Evolutionary conservation across 2,797 vertebrate species (phyloP), one percentile per base, ranked within the genome.

Genomic region (Gobionotothen gibberifrons): DNA sequence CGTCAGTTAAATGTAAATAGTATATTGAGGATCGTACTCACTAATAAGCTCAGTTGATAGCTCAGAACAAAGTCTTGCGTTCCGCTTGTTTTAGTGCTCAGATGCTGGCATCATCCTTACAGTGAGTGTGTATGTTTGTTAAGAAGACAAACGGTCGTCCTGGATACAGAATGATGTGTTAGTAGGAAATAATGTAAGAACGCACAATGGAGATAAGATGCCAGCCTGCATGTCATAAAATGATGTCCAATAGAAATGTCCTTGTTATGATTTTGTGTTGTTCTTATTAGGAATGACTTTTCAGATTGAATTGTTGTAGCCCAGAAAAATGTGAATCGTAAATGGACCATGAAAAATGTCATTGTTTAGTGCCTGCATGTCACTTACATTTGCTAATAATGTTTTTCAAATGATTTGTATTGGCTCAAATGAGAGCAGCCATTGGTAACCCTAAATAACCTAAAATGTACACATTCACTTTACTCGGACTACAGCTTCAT

Each of bases 331-430:
- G 73, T 90, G 65, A 85, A 65, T 71, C 59, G 79, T 73, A 66
- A 71, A 74, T 69, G 17, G 62, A 84, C 74, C 77, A 69, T 15
- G 40, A 79, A 78, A 36, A 70, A 78, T 81, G 69, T 84, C 65
- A 53, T 73, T 15, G 76, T 78, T 80, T 86, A 75, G 76, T 79
- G 82, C 81, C 84, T 88, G 85, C 89, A 90, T 90, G 83, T 69
- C 75, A 52, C 3, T 61, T 70, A 39, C 74, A 60, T 85, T 46
- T 75, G 32, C 64, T 51, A 16, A 46, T 47, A 12, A 57, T 58
- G 42, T 43, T 43, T 19, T 16, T 4, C 22, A 51, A 9, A 2
- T 26, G 19, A 40, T 56, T 51, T 39, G 46, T 22, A 8, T 5
- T 47, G 26, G 21, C 40, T 54, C 59, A 46, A 42, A 52, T 69